phyloP scores from a whole-genome alignment of 2,888 invertebrate genomes.

The Phalera bucephala region DNA sequence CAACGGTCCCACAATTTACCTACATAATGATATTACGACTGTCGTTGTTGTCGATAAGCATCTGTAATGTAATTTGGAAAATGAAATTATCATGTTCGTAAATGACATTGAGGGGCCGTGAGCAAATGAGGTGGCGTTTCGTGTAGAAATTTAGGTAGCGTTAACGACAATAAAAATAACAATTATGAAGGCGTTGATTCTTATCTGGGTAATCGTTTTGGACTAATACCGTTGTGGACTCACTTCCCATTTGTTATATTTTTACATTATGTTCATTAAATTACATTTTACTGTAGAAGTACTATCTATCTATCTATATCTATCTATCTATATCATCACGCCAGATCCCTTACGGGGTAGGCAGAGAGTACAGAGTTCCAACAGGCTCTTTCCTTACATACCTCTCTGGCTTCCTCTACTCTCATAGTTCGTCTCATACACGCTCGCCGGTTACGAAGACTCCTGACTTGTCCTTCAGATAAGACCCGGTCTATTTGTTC shows the following conservation, averaged over 20 bases:
- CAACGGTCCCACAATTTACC: slow-evolving; percentile 48
- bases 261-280: too few relatives aligned
- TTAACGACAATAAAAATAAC: slow-evolving; percentile 66
- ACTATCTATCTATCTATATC: too few relatives aligned
- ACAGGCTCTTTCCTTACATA: too few relatives aligned
- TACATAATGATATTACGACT: slow-evolving; percentile 36
- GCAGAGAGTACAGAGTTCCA: too few relatives aligned
- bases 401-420: too few relatives aligned
- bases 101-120: slow-evolving; percentile 48
- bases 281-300: too few relatives aligned
- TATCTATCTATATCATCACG: too few relatives aligned
- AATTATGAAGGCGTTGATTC: slow-evolving; percentile 52
- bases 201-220: slow-evolving; percentile 66
- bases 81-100: slow-evolving; percentile 64
- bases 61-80: slow-evolving; percentile 61
- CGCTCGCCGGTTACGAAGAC: too few relatives aligned
- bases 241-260: slow-evolving; percentile 48
- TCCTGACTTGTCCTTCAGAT: too few relatives aligned
- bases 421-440: too few relatives aligned
- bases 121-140: slow-evolving; percentile 57
- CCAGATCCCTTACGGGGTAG: too few relatives aligned
- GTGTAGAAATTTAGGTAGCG: slow-evolving; percentile 51
- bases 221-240: slow-evolving; percentile 52
- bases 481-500: too few relatives aligned
- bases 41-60: slow-evolving; percentile 48